Evolutionary conservation across 2,888 invertebrate genomes (phyloP).

Genomic region (Drosophila villosipedis): DNA sequence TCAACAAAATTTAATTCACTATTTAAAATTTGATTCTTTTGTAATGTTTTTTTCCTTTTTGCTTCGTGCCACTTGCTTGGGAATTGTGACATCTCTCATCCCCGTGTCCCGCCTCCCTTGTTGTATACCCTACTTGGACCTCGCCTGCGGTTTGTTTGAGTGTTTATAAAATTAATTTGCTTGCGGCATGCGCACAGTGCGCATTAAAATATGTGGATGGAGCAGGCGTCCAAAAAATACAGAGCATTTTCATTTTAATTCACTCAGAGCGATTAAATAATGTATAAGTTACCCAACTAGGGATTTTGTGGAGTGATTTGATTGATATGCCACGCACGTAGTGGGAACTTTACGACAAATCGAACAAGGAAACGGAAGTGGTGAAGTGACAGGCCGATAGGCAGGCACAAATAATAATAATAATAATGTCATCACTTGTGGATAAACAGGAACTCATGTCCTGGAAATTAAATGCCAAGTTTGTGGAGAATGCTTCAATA

Average conservation of each 20-base stretch:
- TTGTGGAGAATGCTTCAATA: neutral
- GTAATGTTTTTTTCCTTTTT: conserved; percentile 13
- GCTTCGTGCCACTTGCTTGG: conserved; percentile 24
- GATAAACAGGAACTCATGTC: conserved; percentile 11
- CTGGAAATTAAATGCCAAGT: conserved; percentile 4
- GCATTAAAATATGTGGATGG: conserved; percentile 22
- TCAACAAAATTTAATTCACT: conserved; percentile 61
- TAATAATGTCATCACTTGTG: conserved; percentile 34
- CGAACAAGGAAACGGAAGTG: conserved; percentile 31
- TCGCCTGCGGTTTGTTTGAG: conserved; percentile 58
- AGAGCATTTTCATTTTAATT: conserved; percentile 64
- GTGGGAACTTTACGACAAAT: conserved; percentile 31
- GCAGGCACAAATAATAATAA: conserved; percentile 20
- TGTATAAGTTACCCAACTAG: conserved; percentile 45
- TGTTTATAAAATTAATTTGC: conserved; percentile 76
- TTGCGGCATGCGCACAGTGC: conserved; percentile 44
- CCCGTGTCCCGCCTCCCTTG: neutral
- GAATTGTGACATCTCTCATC: conserved; percentile 10
- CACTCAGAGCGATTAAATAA: conserved; percentile 67
- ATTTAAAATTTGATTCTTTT: conserved; percentile 43
- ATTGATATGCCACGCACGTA: conserved; percentile 63
- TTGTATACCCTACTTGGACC: conserved; percentile 9
- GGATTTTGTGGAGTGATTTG: conserved; percentile 56
- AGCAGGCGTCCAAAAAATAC: conserved; percentile 15
- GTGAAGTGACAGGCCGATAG: neutral